Evolutionary conservation across 2,888 invertebrate genomes (phyloP).

Genomic region (Melipona bicolor): DNA sequence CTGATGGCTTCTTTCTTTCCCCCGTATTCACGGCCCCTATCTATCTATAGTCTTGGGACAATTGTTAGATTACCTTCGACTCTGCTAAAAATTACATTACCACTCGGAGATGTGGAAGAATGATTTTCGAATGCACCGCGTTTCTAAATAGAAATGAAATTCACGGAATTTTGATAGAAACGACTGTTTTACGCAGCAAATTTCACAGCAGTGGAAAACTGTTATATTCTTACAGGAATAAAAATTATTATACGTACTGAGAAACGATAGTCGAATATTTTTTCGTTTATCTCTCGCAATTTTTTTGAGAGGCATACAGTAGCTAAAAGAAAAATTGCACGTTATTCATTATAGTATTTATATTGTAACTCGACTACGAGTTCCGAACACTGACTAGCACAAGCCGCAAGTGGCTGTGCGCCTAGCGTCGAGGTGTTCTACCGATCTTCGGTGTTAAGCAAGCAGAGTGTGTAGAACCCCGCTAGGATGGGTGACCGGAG

Average conservation of each 20-base stretch:
- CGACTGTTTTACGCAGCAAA: too few relatives aligned
- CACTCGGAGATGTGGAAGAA: neutral
- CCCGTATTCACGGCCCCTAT: neutral
- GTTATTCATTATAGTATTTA: neutral
- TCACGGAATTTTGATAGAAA: too few relatives aligned
- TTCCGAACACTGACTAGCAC: too few relatives aligned
- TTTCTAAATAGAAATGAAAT: neutral
- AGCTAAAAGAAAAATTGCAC: neutral
- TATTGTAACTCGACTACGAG: too few relatives aligned
- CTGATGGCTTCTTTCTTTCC: conserved; percentile 2
- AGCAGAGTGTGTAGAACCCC: too few relatives aligned
- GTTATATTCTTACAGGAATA: too few relatives aligned
- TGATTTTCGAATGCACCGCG: neutral
- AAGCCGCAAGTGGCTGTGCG: too few relatives aligned
- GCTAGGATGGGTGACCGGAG: too few relatives aligned
- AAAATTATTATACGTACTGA: too few relatives aligned
- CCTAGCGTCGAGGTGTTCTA: too few relatives aligned
- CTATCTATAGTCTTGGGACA: neutral
- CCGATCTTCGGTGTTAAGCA: too few relatives aligned
- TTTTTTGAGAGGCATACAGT: neutral
- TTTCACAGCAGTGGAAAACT: too few relatives aligned
- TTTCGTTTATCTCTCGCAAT: neutral
- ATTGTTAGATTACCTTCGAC: neutral
- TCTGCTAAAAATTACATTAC: neutral
- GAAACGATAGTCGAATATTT: neutral